Percentiles rank a stretch among this genome's conserved stretches.
Evolutionary conservation across 2,888 invertebrate genomes (phyloP).

Genomic region (Drosophila flavopinicola): DNA sequence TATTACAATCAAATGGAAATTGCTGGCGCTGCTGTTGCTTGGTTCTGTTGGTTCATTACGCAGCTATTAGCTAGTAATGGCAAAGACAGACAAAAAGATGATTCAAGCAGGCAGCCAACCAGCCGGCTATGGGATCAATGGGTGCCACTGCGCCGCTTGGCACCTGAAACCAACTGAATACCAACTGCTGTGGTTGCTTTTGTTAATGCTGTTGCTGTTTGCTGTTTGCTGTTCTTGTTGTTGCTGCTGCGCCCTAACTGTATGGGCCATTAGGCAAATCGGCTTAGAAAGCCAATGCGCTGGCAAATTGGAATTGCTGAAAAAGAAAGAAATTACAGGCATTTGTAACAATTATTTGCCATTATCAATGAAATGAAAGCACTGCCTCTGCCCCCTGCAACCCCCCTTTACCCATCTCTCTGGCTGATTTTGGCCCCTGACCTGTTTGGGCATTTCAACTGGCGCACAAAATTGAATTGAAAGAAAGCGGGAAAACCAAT

Average conservation of each 20-base stretch:
- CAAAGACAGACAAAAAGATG: slow-evolving; percentile 17
- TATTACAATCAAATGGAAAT: slow-evolving; percentile 60
- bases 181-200: slow-evolving; percentile 9
- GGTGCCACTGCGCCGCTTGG: slow-evolving; percentile 25
- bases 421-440: slow-evolving; percentile 23
- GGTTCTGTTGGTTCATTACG: slow-evolving; percentile 44
- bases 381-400: not conserved
- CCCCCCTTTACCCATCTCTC: not conserved
- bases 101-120: not conserved
- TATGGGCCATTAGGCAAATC: slow-evolving; percentile 64
- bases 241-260: slow-evolving; percentile 45
- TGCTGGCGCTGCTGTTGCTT: slow-evolving; percentile 19
- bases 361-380: slow-evolving; percentile 64
- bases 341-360: slow-evolving; percentile 70
- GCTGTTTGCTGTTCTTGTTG: slow-evolving; percentile 5
- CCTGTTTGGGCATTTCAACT: slow-evolving; percentile 21
- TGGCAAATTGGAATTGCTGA: slow-evolving; percentile 50
- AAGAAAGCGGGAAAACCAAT: slow-evolving; percentile 64
- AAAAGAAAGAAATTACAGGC: slow-evolving; percentile 47
- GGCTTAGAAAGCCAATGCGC: slow-evolving; percentile 57
- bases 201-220: slow-evolving; percentile 12
- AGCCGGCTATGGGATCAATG: slow-evolving; percentile 11
- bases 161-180: slow-evolving; percentile 34
- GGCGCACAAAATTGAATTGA: slow-evolving; percentile 46
- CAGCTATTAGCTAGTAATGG: slow-evolving; percentile 49